These are phyloP conservation scores for Zapus hudsonius DNA, from an alignment of 2,113 vertebrate genomes.

Conservation along the genomic window DNA sequence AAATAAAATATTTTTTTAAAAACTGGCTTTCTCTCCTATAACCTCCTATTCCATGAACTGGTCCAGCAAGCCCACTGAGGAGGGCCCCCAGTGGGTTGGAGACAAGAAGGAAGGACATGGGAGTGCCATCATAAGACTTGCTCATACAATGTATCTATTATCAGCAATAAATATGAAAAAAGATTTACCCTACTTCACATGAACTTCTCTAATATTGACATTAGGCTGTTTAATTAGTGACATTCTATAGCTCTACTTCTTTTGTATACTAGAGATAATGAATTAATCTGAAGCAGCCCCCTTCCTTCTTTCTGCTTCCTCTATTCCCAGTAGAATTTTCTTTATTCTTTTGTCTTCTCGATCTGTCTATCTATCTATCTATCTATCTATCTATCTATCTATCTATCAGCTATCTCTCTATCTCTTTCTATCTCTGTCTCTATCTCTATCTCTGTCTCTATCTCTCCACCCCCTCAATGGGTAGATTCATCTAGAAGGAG, in stretches of 20 bases:
- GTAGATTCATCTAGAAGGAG: background rate
- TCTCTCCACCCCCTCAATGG: background rate
- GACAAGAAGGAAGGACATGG: no score
- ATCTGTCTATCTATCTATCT: background rate
- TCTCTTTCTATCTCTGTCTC: background rate
- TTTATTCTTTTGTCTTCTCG: background rate
- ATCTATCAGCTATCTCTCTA: no score
- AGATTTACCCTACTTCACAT: conserved; percentile 7
- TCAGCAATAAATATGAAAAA: no score
- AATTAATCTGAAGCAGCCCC: conserved; percentile 40
- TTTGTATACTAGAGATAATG: background rate
- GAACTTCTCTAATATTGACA: background rate
- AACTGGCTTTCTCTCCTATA: no score
- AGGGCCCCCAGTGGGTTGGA: no score
- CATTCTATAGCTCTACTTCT: conserved; percentile 5
- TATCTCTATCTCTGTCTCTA: background rate
- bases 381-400: background rate
- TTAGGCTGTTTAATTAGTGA: background rate
- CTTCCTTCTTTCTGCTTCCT: conserved; percentile 4
- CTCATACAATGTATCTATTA: no score
- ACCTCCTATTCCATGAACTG: no score
- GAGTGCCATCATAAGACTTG: no score
- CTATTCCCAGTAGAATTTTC: background rate
- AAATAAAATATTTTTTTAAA: no score
- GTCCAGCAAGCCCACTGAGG: no score